Percentiles rank a stretch among this genome's conserved stretches.
Evolutionary conservation across 2,113 vertebrate species (phyloP).

Genomic region (Tretioscincus oriximinensis): DNA sequence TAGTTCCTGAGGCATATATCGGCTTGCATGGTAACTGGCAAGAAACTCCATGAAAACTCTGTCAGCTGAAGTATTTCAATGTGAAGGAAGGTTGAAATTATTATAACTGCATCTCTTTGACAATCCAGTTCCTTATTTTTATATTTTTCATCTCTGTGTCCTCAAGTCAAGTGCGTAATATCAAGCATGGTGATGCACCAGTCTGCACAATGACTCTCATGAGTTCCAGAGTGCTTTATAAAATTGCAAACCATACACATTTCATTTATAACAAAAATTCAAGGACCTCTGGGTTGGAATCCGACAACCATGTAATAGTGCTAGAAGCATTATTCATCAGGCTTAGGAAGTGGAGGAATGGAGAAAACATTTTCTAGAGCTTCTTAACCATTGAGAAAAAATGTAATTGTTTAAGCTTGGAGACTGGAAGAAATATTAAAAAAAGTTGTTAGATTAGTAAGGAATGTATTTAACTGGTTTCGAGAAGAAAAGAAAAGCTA

Average conservation of each 20-base stretch:
- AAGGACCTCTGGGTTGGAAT: slow-evolving; percentile 47
- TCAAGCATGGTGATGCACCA: slow-evolving; percentile 52
- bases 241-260: slow-evolving; percentile 48
- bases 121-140: slow-evolving; percentile 15
- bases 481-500: slow-evolving; percentile 20
- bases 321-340: slow-evolving; percentile 30
- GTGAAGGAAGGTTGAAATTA: not conserved
- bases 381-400: slow-evolving; percentile 54
- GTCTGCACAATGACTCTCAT: slow-evolving; percentile 47
- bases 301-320: not conserved
- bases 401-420: slow-evolving; percentile 53
- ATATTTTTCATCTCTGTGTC: slow-evolving; percentile 19
- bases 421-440: slow-evolving; percentile 31
- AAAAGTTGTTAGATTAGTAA: slow-evolving; percentile 26
- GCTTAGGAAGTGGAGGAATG: slow-evolving; percentile 40
- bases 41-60: not conserved
- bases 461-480: slow-evolving; percentile 42
- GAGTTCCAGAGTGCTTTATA: slow-evolving; percentile 32
- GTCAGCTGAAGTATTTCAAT: not conserved
- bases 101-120: slow-evolving; percentile 18
- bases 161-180: slow-evolving; percentile 45
- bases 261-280: slow-evolving; percentile 64
- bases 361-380: slow-evolving; percentile 42
- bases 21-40: not conserved
- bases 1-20: not conserved